Conservation (phyloP, 2,113 vertebrate species). For the Bostrychus sinensis region DNA sequence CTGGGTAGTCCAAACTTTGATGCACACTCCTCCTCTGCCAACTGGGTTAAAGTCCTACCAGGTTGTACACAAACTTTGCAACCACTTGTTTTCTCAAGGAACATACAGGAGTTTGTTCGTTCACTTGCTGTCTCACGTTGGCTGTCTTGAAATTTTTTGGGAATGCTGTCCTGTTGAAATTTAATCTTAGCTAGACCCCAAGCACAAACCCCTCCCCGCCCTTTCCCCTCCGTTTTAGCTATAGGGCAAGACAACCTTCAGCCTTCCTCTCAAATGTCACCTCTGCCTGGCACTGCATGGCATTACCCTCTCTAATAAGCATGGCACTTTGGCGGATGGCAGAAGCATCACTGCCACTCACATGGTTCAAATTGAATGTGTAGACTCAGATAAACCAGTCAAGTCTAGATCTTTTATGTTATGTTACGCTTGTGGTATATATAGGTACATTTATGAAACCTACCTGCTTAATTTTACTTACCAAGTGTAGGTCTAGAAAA, state of each 20-base stretch:
- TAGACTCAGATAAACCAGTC: neutral
- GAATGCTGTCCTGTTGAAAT: slow-evolving; percentile 85
- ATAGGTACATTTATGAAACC: no score
- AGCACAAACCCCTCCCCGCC: slow-evolving; percentile 50
- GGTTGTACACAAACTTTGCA: slow-evolving; percentile 23
- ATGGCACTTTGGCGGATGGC: slow-evolving; percentile 31
- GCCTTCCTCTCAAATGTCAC: slow-evolving; percentile 70
- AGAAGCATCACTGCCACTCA: slow-evolving; percentile 16
- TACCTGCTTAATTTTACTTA: no score
- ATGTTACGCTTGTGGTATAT: no score
- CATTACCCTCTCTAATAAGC: slow-evolving; percentile 44
- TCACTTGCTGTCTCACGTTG: slow-evolving; percentile 59
- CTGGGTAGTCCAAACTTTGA: slow-evolving; percentile 16
- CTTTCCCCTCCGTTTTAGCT: slow-evolving; percentile 60
- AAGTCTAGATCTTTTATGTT: neutral
- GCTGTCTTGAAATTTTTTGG: slow-evolving; percentile 63
- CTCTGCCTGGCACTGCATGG: slow-evolving; percentile 35
- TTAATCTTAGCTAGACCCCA: slow-evolving; percentile 67
- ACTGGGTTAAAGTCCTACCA: slow-evolving; percentile 8
- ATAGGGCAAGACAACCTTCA: slow-evolving; percentile 67
- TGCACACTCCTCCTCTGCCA: slow-evolving; percentile 11
- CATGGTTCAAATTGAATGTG: neutral
- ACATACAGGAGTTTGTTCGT: slow-evolving; percentile 48
- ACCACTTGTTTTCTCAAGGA: slow-evolving; percentile 60
- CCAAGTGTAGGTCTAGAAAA: no score